These are phyloP conservation scores for Portunus trituberculatus DNA, from an alignment of 1,140 invertebrate species.

Conservation along the genomic window DNA sequence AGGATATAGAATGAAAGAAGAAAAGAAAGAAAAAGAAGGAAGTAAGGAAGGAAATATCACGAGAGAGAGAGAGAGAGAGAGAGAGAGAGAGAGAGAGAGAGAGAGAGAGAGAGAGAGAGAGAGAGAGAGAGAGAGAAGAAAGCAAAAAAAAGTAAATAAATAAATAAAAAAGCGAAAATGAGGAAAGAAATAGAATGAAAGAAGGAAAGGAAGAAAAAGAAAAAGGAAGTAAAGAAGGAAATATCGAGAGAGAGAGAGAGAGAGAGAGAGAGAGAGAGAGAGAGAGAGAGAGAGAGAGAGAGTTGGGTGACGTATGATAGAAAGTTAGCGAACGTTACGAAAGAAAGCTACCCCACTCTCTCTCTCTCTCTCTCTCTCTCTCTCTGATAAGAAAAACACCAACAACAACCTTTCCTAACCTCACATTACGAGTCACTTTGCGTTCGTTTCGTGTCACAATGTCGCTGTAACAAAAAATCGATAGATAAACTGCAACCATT, in stretches of 20 bases:
- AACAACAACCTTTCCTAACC: too few relatives aligned
- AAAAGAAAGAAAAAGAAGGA: not conserved
- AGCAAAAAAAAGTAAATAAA: not conserved
- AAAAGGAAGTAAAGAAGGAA: not conserved
- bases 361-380: too few relatives aligned
- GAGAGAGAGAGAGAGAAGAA: not conserved
- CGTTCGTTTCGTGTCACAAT: too few relatives aligned
- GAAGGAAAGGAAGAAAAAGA: not conserved
- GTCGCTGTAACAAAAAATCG: too few relatives aligned
- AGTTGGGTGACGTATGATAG: too few relatives aligned
- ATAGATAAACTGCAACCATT: too few relatives aligned
- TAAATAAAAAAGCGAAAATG: not conserved
- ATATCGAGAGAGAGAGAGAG: not conserved
- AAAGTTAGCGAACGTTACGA: too few relatives aligned
- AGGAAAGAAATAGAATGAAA: not conserved
- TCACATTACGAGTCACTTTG: too few relatives aligned
- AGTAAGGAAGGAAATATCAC: not conserved
- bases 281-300: not conserved
- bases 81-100: not conserved
- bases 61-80: not conserved
- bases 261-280: not conserved
- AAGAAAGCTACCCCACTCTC: too few relatives aligned
- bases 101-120: not conserved
- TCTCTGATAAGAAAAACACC: too few relatives aligned
- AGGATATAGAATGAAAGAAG: not conserved